phyloP scores from a whole-genome alignment of 2,888 invertebrate species.

The Nomada fabriciana region DNA sequence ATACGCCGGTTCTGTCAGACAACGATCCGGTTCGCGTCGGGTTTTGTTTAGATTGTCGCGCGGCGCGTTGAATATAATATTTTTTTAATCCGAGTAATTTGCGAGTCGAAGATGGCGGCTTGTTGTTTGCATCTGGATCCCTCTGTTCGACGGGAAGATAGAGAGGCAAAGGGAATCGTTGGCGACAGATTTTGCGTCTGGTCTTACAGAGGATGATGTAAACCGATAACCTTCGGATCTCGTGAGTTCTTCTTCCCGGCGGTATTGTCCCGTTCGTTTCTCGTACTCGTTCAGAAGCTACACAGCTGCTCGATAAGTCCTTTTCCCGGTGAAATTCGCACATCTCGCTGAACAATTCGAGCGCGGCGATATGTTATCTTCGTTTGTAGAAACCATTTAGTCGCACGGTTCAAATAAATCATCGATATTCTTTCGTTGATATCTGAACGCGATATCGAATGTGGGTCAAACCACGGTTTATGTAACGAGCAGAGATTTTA shows the following conservation, averaged over 20 bases:
- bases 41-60: constrained; percentile 23
- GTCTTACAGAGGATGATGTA: constrained; percentile 22
- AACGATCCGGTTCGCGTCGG: not conserved
- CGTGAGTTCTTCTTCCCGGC: not conserved
- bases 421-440: constrained; percentile 38
- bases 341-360: constrained; percentile 25
- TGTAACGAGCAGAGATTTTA: not conserved
- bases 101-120: not conserved
- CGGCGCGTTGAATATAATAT: constrained; percentile 12
- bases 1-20: no score
- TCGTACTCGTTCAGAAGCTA: not conserved
- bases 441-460: constrained; percentile 56
- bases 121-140: constrained; percentile 37
- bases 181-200: not conserved
- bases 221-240: constrained; percentile 36
- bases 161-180: not conserved
- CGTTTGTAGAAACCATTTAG: constrained; percentile 25
- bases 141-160: not conserved
- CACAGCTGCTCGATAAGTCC: not conserved
- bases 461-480: constrained; percentile 47
- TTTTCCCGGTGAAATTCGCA: constrained; percentile 48
- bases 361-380: constrained; percentile 55
- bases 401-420: constrained; percentile 40
- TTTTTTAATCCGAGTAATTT: not conserved
- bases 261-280: constrained; percentile 5